These are phyloP conservation scores for Antheraea pernyi DNA, from an alignment of 1,140 invertebrate genomes.

Conservation along the genomic window DNA sequence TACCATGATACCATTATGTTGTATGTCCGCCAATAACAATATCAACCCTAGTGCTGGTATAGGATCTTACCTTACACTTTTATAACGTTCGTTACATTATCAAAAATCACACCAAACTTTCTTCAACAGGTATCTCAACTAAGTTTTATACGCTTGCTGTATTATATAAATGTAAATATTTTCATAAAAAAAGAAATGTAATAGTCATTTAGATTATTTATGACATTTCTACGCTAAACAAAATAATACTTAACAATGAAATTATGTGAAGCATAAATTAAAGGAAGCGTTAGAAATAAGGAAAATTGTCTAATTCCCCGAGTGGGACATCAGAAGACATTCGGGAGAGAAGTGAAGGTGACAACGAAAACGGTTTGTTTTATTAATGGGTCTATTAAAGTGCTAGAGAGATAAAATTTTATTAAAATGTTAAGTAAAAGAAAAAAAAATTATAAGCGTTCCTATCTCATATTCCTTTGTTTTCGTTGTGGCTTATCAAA, in stretches of 20 bases:
- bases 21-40: too few species aligned
- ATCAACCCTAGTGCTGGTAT: too few species aligned
- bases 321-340: not conserved
- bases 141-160: too few species aligned
- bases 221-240: not conserved
- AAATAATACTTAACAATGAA: not conserved
- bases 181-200: not conserved
- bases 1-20: too few species aligned
- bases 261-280: not conserved
- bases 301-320: constrained; percentile 13
- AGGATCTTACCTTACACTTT: too few species aligned
- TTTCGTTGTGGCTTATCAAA: too few species aligned
- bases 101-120: too few species aligned
- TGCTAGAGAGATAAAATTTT: not conserved
- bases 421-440: not conserved
- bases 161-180: not conserved
- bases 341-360: not conserved
- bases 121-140: too few species aligned
- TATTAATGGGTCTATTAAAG: not conserved
- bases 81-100: too few species aligned
- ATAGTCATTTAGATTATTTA: not conserved
- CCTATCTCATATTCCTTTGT: too few species aligned
- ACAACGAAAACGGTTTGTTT: not conserved
- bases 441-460: not conserved
- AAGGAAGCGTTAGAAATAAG: constrained; percentile 1